A percentile compares a stretch with the other conserved stretches of the same genome.
These are phyloP conservation scores for Torymus tubicola DNA, from an alignment of 2,888 invertebrate genomes.

Conservation along the genomic window DNA sequence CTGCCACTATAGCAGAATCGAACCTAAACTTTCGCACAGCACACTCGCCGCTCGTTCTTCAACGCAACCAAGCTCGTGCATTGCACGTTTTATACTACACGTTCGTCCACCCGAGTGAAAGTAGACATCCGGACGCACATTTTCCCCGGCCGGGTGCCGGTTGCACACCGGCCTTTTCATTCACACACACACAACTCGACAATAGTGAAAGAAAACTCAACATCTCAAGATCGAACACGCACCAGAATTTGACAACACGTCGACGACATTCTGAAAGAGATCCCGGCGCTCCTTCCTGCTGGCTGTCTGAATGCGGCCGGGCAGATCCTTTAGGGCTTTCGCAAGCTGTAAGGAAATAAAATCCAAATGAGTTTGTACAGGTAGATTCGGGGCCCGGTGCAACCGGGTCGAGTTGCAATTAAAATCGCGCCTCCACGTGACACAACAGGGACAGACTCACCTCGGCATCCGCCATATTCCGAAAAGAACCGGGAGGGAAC, in stretches of 20 bases:
- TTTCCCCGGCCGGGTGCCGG: too few relatives aligned
- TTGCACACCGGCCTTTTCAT: too few relatives aligned
- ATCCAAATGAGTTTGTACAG: too few relatives aligned
- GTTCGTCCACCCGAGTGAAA: background rate
- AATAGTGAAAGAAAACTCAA: too few relatives aligned
- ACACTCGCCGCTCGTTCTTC: too few relatives aligned
- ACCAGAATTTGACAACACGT: constrained; percentile 87
- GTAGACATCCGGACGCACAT: background rate
- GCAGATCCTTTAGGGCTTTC: constrained; percentile 85
- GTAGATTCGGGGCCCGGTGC: too few relatives aligned
- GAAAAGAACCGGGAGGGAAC: constrained; percentile 62
- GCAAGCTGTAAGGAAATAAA: constrained; percentile 78
- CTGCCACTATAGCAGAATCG: background rate
- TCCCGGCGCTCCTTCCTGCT: constrained; percentile 84
- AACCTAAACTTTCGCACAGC: background rate
- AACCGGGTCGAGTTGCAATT: background rate
- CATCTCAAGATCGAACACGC: constrained; percentile 64
- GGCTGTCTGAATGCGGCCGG: constrained; percentile 84
- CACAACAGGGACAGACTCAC: constrained; percentile 76
- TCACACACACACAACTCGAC: too few relatives aligned
- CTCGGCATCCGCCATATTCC: constrained; percentile 84
- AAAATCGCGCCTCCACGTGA: constrained; percentile 74
- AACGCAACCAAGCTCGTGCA: too few relatives aligned
- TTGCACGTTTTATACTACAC: too few relatives aligned
- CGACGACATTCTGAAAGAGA: constrained; percentile 83